Conservation (phyloP, 2,888 invertebrate species). For the Oscheius sp. region DNA sequence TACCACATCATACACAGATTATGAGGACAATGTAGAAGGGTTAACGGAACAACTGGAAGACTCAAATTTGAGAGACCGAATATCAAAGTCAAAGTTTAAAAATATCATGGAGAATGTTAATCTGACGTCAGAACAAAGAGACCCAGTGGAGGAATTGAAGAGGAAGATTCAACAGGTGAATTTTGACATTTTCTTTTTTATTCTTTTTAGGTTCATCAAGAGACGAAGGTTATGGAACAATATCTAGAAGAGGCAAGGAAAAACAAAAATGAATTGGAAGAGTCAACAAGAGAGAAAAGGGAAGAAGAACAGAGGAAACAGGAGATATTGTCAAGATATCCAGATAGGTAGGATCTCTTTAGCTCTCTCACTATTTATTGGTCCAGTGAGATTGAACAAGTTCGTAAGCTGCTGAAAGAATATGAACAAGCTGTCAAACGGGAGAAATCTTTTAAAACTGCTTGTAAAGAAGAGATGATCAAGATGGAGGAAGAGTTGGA, state of each 20-base stretch:
- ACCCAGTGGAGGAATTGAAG: conserved; percentile 1
- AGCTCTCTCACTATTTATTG: neutral
- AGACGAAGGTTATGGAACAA: conserved; percentile 1
- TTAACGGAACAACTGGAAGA: conserved; percentile 1
- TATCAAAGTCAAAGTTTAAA: conserved; percentile 17
- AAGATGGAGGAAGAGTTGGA: conserved; percentile 16
- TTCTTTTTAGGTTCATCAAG: neutral
- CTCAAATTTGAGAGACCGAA: neutral
- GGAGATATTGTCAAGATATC: neutral
- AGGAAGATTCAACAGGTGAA: neutral
- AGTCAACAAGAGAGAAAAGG: neutral
- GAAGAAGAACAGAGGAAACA: neutral
- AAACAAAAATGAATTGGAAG: neutral
- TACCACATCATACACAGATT: neutral
- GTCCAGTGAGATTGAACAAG: conserved; percentile 10
- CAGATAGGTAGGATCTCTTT: neutral
- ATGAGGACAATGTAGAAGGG: conserved; percentile 2
- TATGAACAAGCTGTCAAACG: conserved; percentile 4
- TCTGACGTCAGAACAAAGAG: neutral
- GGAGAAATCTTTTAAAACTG: conserved; percentile 17
- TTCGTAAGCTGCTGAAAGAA: neutral
- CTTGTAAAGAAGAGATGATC: conserved; percentile 7
- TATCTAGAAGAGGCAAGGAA: neutral
- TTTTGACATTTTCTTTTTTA: neutral
- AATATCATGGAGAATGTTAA: conserved; percentile 19